A percentile compares a stretch with the other conserved stretches of the same genome.
Conservation (phyloP, 2,797 vertebrate species). For the Monodelphis domestica region DNA sequence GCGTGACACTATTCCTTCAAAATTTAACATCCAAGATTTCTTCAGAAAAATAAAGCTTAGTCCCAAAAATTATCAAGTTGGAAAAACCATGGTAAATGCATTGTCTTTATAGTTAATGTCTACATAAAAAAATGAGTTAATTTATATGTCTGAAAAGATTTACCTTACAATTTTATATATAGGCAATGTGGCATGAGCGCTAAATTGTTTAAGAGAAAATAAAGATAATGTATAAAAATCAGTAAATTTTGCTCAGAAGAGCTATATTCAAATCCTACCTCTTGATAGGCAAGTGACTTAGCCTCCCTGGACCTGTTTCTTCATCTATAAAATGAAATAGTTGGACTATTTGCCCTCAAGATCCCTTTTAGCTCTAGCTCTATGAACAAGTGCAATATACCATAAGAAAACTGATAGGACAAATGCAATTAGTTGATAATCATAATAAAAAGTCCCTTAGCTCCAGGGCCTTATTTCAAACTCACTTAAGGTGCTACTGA, state of each 20-base stretch:
- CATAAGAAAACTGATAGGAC: conserved; percentile 43
- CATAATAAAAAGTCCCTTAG: conserved; percentile 27
- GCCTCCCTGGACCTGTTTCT: neutral
- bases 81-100: conserved; percentile 93
- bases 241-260: neutral
- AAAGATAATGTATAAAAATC: conserved; percentile 51
- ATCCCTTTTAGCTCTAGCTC: neutral
- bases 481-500: neutral
- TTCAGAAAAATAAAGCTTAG: conserved; percentile 89
- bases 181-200: neutral
- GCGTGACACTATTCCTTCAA: conserved; percentile 86
- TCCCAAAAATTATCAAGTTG: conserved; percentile 94
- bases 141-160: conserved; percentile 54
- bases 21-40: conserved; percentile 90
- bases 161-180: no score
- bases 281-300: neutral
- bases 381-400: neutral
- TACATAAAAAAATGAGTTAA: conserved; percentile 20
- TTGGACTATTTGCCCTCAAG: neutral
- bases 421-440: conserved; percentile 29
- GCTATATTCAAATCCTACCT: neutral
- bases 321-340: neutral
- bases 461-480: conserved; percentile 36
- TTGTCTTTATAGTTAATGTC: conserved; percentile 21
- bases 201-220: conserved; percentile 19